Evolutionary conservation across 2,797 vertebrate species (phyloP), one percentile per base, ranked within the genome.

Genomic region (Clarias pachynema): DNA sequence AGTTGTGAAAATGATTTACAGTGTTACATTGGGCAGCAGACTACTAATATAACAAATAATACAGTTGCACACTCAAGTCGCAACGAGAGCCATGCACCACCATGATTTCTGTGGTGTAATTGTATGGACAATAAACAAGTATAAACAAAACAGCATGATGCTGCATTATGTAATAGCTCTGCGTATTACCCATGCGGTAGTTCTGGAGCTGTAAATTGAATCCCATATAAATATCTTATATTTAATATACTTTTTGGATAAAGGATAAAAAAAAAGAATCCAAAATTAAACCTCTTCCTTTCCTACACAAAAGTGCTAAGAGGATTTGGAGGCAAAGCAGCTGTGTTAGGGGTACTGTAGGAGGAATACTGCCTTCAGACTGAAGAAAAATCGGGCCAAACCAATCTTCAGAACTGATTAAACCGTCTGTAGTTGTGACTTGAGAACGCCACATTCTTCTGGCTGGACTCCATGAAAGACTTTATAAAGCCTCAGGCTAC

Each of bases 1-100:
- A 84, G 83, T 87, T 90, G 79, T 87, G 78, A 82, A 77, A 89
- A 74, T 85, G 26, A 86, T 34, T 83, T 72, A 63, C 31, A 53
- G 57, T 84, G 63, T 69, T 84, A 75, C 68, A 72, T 49, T 63
- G 20, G 40, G 56, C 79, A 84, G 18, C 22, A 56, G 53, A 68
- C n/a, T 80, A 34, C 16, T 37, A 79, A 69, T 40, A 59, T 82
- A 73, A 22, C 31, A n/a, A 62, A 63, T 62, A 62, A 12, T 73
- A 44, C 16, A 60, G 26, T 63, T 62, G 31, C 34, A 31, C 16
- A 31, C 16, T 65, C n/a, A 49, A 20, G 26, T 53, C 16, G 37
- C 62, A 15, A 3, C 29, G 62, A 80, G 34, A 49, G 20, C 40
- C 15, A 49, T 20, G 37, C 15, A 44, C 24, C 29, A 18, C 6